Conservation (phyloP, 2,113 vertebrate genomes). For the Bufo bufo region DNA sequence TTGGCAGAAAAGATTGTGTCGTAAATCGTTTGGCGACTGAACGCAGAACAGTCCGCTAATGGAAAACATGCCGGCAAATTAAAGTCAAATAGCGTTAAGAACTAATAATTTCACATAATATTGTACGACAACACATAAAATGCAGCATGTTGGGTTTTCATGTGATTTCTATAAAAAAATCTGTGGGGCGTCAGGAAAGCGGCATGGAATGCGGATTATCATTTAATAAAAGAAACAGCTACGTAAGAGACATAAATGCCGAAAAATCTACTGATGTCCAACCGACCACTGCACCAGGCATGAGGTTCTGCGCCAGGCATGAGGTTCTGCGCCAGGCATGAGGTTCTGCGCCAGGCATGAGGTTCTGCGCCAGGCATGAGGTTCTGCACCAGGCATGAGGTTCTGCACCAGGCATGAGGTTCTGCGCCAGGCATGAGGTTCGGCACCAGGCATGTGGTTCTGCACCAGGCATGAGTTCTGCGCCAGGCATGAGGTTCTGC, state of each 20-base stretch:
- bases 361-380: too few relatives aligned
- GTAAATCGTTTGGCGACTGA: neutral
- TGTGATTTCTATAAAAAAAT: neutral
- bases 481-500: too few relatives aligned
- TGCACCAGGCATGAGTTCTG: too few relatives aligned
- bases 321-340: too few relatives aligned
- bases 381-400: too few relatives aligned
- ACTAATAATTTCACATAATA: slow-evolving; percentile 11
- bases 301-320: too few relatives aligned
- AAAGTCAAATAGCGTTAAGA: slow-evolving; percentile 10
- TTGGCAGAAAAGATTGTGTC: too few relatives aligned
- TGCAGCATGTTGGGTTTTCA: neutral
- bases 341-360: too few relatives aligned
- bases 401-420: too few relatives aligned
- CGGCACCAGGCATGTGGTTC: too few relatives aligned
- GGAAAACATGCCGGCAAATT: neutral
- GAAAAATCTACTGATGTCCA: neutral
- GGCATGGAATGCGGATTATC: neutral
- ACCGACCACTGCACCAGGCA: too few relatives aligned
- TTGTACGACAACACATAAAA: slow-evolving; percentile 1
- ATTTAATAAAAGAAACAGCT: neutral
- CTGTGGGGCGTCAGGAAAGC: neutral
- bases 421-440: too few relatives aligned
- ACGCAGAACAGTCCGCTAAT: neutral
- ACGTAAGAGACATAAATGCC: neutral